A percentile compares a stretch with the other conserved stretches of the same genome.
These are phyloP conservation scores for Meteorus sp. DNA, from an alignment of 1,140 invertebrate genomes.

Conservation along the genomic window DNA sequence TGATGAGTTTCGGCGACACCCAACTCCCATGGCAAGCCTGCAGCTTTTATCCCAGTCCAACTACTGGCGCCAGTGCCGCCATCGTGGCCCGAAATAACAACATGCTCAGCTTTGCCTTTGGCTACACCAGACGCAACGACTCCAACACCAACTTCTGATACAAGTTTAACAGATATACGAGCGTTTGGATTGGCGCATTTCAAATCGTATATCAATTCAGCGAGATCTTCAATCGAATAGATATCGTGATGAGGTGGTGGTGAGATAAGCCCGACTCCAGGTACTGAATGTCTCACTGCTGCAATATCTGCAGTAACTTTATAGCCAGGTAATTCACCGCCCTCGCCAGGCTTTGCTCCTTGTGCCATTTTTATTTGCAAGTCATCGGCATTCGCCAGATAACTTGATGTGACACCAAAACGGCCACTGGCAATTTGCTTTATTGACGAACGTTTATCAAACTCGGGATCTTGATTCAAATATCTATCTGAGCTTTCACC, in stretches of 20 bases:
- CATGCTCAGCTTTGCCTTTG: constrained; percentile 98
- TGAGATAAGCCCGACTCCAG: constrained; percentile 97
- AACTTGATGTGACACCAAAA: constrained; percentile 97
- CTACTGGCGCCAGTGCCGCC: constrained; percentile 97
- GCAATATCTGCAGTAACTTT: constrained; percentile 92
- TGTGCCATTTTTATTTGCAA: constrained; percentile 99
- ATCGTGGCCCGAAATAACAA: constrained; percentile 98
- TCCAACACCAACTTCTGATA: constrained; percentile 97
- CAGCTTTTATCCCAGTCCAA: constrained; percentile 95
- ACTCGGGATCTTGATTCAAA: constrained; percentile 73
- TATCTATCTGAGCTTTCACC: constrained; percentile 82
- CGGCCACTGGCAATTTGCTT: constrained; percentile 96
- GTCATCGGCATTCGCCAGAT: constrained; percentile 95
- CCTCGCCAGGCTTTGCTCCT: constrained; percentile 95
- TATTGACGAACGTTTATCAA: constrained; percentile 79
- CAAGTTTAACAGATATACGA: constrained; percentile 95
- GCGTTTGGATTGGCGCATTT: constrained; percentile 97
- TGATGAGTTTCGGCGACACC: constrained; percentile 98
- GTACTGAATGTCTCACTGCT: constrained; percentile 89
- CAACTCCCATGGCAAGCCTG: constrained; percentile 96
- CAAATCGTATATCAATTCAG: constrained; percentile 97
- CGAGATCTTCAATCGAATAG: constrained; percentile 98
- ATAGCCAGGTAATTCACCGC: constrained; percentile 89
- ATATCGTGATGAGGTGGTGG: constrained; percentile 99
- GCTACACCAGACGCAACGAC: constrained; percentile 97